Percentiles rank a stretch among this genome's conserved stretches.
Conservation (phyloP, 2,113 vertebrate species). For the Corythaixoides concolor region DNA sequence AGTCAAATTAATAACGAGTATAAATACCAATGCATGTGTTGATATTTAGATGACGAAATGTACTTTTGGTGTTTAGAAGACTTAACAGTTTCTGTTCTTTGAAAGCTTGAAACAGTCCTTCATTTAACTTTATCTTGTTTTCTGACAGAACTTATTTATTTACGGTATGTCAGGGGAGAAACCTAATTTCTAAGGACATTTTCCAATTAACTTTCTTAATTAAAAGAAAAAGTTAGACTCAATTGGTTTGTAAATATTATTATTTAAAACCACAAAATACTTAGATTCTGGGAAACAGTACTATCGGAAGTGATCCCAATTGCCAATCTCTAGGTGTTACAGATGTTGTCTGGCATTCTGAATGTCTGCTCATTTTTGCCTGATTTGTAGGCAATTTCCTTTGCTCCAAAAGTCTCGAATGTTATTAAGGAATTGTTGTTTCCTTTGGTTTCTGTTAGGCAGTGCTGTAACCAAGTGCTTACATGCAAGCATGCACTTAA, state of each 20-base stretch:
- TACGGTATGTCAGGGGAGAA: slow-evolving; percentile 13
- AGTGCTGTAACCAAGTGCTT: background rate
- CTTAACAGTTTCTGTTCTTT: background rate
- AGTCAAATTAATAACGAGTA: background rate
- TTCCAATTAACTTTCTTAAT: slow-evolving; percentile 42
- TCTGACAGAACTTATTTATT: slow-evolving; percentile 7
- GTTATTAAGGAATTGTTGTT: background rate
- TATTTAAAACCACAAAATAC: background rate
- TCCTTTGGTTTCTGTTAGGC: background rate
- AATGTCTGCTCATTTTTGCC: background rate
- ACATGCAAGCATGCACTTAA: background rate
- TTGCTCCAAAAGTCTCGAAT: background rate
- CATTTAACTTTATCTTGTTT: slow-evolving; percentile 22
- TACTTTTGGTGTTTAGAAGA: background rate
- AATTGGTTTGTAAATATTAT: background rate
- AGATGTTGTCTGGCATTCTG: background rate
- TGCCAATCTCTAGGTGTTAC: background rate
- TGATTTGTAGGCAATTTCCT: background rate
- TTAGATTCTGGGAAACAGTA: background rate
- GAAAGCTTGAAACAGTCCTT: background rate
- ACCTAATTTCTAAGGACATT: slow-evolving; percentile 12
- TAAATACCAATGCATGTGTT: background rate
- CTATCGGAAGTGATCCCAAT: background rate
- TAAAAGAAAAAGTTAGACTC: slow-evolving; percentile 2
- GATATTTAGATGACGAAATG: background rate